A percentile compares a stretch with the other conserved stretches of the same genome.
phyloP scores from a whole-genome alignment of 2,888 invertebrate genomes.

The Trichogramma evanescens region DNA sequence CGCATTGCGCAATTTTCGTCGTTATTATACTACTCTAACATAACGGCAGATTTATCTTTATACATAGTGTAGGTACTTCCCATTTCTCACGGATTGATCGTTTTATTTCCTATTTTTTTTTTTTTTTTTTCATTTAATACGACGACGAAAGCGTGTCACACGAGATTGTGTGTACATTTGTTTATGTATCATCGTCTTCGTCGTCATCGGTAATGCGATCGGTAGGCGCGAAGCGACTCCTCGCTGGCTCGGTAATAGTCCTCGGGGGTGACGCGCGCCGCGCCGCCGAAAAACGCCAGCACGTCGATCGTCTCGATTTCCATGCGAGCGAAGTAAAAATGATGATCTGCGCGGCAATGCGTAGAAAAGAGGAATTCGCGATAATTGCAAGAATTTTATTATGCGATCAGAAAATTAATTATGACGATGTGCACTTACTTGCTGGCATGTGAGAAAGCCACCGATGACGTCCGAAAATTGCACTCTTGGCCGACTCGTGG shows the following conservation, averaged over 20 bases:
- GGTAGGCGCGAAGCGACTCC: neutral
- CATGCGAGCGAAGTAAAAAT: conserved; percentile 69
- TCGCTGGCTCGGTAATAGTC: conserved; percentile 51
- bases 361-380: neutral
- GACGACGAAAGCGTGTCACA: too few relatives aligned
- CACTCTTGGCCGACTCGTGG: conserved; percentile 50
- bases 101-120: too few relatives aligned
- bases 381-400: neutral
- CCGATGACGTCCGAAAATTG: conserved; percentile 63
- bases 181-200: too few relatives aligned
- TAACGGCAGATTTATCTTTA: too few relatives aligned
- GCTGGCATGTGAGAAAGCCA: conserved; percentile 60
- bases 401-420: neutral
- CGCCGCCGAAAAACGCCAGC: conserved; percentile 73
- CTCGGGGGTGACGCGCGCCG: conserved; percentile 55
- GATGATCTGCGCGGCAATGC: conserved; percentile 53
- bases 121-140: too few relatives aligned
- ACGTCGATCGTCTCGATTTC: conserved; percentile 65
- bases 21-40: too few relatives aligned
- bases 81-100: too few relatives aligned
- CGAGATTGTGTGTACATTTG: too few relatives aligned
- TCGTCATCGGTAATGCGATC: too few relatives aligned
- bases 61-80: too few relatives aligned
- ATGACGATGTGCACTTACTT: neutral
- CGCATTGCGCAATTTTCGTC: too few relatives aligned